Evolutionary conservation across 2,113 vertebrate species (phyloP), one percentile per base, ranked within the genome.

Genomic region (Vidua macroura): DNA sequence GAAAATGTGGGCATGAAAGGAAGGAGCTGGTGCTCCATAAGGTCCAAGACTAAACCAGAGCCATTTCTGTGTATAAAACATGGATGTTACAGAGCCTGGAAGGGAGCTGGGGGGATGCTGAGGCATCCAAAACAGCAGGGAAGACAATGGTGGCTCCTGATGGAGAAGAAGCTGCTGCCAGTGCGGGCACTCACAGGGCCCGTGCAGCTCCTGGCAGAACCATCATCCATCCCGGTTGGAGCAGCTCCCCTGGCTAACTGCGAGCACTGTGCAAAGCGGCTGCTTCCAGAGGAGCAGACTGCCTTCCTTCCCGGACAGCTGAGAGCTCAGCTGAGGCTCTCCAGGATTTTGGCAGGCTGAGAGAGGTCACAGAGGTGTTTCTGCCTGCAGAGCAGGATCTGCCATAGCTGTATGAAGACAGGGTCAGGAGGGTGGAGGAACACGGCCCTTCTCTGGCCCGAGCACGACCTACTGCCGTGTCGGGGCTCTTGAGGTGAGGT

Each of bases 391-490:
- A 80, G 58, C 8, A 0, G 27, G 24, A 21, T 74, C 56, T 81
- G 41, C 60, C 2, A 0, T n/a, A 13, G 46, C 41, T 13, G 2
- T 72, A 73, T 74, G 68, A 63, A 37, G 79, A 39, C 64, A 92
- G 59, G 59, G 52, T 75, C 0, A 0, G 46, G 63, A 69, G 58
- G 75, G 66, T 1, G 18, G 53, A 76, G 48, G 51, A 70, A 74
- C 72, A 41, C 0, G 0, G 86, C 23, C n/a, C 23, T 6, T 93
- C 58, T 67, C 72, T 83, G 86, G 79, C 72, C 72, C 0, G 0
- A 60, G 72, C 49, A 12, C 0, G 0, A 68, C 41, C 35, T n/a
- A 73, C 44, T 2, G 3, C 63, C 0, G 7, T 69, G 92, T 13
- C 0, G 0, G 52, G 84, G 78, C 59, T 79, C 33, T 14, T 87